Evolutionary conservation across 2,888 invertebrate species (phyloP).

Genomic region (Acheta domesticus): DNA sequence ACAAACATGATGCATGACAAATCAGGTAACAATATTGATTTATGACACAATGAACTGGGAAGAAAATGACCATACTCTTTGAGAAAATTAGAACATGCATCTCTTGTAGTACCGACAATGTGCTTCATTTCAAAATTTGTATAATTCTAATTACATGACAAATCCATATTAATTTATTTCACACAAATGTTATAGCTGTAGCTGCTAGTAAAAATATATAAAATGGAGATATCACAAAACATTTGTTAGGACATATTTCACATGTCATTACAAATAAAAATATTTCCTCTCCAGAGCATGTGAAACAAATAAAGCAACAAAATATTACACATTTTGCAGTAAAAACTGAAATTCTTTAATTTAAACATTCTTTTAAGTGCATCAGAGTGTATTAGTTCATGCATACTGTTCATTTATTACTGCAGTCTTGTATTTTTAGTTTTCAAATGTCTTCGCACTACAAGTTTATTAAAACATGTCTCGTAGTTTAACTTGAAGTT

Average conservation of each 20-base stretch:
- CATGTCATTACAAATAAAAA: neutral
- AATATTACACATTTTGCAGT: neutral
- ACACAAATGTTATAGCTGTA: neutral
- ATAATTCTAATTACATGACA: neutral
- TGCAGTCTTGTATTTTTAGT: neutral
- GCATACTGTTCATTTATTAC: no score
- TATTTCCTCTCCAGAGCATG: neutral
- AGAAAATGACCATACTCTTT: neutral
- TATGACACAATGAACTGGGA: neutral
- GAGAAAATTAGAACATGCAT: neutral
- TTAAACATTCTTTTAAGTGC: neutral
- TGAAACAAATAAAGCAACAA: neutral
- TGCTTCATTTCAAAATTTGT: no score
- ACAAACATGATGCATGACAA: slow-evolving; percentile 18
- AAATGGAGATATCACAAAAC: neutral
- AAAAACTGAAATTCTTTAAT: neutral
- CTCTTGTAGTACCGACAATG: neutral
- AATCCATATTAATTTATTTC: neutral
- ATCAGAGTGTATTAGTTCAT: no score
- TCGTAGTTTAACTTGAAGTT: neutral
- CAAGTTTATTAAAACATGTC: neutral
- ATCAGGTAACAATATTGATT: slow-evolving; percentile 3
- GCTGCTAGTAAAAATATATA: slow-evolving; percentile 5
- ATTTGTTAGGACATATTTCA: neutral
- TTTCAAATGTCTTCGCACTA: neutral